These are phyloP conservation scores for Lepisosteus osseus DNA, from an alignment of 2,113 vertebrate species.

Conservation along the genomic window DNA sequence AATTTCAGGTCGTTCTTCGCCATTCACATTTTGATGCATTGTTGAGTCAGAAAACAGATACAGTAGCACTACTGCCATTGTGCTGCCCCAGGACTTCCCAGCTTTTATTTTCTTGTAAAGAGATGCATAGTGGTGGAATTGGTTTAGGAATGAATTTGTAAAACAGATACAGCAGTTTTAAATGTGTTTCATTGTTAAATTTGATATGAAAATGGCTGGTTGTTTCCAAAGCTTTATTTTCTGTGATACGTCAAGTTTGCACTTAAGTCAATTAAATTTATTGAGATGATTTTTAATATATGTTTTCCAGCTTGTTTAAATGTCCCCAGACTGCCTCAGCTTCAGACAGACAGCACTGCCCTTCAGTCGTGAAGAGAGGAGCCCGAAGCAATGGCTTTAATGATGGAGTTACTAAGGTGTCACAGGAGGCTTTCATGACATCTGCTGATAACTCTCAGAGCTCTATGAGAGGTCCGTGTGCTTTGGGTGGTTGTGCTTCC, in stretches of 20 bases:
- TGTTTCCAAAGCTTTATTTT: background rate
- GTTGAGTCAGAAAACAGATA: too few species aligned
- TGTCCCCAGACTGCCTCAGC: conserved; percentile 43
- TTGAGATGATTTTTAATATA: conserved; percentile 19
- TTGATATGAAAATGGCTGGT: conserved; percentile 7
- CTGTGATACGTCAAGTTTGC: conserved; percentile 19
- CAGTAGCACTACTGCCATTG: too few species aligned
- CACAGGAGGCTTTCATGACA: conserved; percentile 54
- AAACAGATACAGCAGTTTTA: conserved; percentile 54
- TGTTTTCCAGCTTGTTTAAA: conserved; percentile 76
- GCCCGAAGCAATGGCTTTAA: conserved; percentile 39
- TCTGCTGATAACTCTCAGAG: conserved; percentile 42
- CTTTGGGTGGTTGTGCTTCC: conserved; percentile 43
- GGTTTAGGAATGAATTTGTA: conserved; percentile 37
- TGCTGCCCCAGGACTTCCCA: too few species aligned
- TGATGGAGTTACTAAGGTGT: conserved; percentile 52
- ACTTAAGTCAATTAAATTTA: conserved; percentile 21
- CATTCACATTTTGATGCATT: conserved; percentile 17
- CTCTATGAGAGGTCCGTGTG: conserved; percentile 49
- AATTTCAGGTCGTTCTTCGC: background rate
- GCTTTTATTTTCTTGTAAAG: too few species aligned
- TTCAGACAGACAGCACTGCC: conserved; percentile 35
- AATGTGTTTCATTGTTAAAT: conserved; percentile 30
- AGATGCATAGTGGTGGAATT: too few species aligned
- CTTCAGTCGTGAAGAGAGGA: conserved; percentile 39